Percentiles rank a stretch among this genome's conserved stretches.
Evolutionary conservation across 2,888 invertebrate species (phyloP).

Genomic region (Cantharis rufa): DNA sequence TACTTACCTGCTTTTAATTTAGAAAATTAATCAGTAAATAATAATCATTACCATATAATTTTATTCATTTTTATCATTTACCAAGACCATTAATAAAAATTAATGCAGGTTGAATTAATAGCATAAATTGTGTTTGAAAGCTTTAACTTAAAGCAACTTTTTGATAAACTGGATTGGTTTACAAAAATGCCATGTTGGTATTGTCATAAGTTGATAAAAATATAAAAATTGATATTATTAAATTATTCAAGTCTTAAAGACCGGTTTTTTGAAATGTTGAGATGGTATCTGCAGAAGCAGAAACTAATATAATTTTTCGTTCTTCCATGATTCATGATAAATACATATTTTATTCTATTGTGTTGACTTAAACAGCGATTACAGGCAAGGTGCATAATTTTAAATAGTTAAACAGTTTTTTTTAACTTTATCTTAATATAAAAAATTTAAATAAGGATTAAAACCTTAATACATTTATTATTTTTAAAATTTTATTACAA

Average conservation of each 20-base stretch:
- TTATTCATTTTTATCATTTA: no score
- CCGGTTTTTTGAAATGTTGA: conserved; percentile 18
- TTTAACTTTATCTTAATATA: not conserved
- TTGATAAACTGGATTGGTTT: not conserved
- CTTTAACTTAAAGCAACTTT: not conserved
- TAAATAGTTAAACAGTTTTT: conserved; percentile 5
- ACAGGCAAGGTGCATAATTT: conserved; percentile 6
- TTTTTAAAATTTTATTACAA: not conserved
- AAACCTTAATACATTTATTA: conserved; percentile 1
- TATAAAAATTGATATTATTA: conserved; percentile 13
- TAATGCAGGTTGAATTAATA: no score
- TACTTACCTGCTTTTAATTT: no score
- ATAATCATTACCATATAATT: no score
- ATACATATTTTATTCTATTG: conserved; percentile 21
- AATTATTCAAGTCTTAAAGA: conserved; percentile 17
- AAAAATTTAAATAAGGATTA: conserved; percentile 3
- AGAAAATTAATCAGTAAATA: no score
- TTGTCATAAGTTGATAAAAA: not conserved
- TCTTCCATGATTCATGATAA: conserved; percentile 19
- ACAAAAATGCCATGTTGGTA: not conserved
- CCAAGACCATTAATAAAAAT: no score
- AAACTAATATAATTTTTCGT: conserved; percentile 18
- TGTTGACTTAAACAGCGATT: conserved; percentile 8
- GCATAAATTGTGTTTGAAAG: no score
- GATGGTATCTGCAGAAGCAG: conserved; percentile 20